Percentiles rank a stretch among this genome's conserved stretches.
Conservation (phyloP, 1,140 invertebrate species). For the Ericerus pela region DNA sequence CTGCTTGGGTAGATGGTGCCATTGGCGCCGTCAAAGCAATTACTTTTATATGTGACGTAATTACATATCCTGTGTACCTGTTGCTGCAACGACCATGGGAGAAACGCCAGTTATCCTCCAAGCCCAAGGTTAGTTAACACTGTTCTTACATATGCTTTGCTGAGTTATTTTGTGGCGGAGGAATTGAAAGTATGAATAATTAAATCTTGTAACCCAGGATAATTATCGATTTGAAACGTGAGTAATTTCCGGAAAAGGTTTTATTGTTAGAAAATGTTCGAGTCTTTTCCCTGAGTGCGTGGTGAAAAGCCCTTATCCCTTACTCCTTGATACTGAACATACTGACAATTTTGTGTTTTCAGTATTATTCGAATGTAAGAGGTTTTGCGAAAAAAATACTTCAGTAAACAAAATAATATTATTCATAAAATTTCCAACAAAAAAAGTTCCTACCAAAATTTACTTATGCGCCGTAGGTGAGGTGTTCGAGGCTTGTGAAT, state of each 20-base stretch:
- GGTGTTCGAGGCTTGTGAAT: too few species aligned
- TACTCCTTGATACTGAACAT: neutral
- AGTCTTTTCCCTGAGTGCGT: neutral
- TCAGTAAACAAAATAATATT: too few species aligned
- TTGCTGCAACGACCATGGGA: constrained; percentile 77
- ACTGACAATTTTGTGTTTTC: too few species aligned
- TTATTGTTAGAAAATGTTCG: neutral
- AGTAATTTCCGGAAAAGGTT: neutral
- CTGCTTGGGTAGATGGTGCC: constrained; percentile 48
- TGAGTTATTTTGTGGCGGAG: neutral
- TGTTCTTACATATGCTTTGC: neutral
- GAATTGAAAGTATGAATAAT: too few species aligned
- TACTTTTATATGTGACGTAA: constrained; percentile 69
- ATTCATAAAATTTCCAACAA: too few species aligned
- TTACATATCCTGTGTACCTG: constrained; percentile 79
- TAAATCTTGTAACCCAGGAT: too few species aligned
- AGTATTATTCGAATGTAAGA: too few species aligned
- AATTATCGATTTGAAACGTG: too few species aligned
- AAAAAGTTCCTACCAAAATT: too few species aligned
- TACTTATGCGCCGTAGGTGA: too few species aligned
- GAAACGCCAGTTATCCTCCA: constrained; percentile 50
- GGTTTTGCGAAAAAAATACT: too few species aligned
- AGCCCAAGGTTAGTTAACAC: constrained; percentile 50
- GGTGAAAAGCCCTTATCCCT: neutral
- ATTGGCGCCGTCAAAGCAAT: constrained; percentile 57